These are phyloP conservation scores for Callaeas wilsoni DNA, from an alignment of 2,113 vertebrate genomes.

Conservation along the genomic window DNA sequence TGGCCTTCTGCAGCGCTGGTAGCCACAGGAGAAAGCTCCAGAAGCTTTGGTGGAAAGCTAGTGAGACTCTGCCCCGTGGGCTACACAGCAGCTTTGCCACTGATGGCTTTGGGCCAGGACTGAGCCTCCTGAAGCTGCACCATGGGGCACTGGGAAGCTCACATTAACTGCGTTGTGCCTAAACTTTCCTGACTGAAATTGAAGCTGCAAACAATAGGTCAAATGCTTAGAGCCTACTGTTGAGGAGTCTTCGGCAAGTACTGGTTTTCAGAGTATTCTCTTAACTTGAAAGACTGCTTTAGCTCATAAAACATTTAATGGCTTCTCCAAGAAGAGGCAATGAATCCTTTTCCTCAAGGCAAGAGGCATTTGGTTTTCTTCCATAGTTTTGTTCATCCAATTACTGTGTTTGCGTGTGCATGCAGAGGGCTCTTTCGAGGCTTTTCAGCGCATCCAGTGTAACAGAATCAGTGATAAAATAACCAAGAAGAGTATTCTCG, in stretches of 20 bases:
- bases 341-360: not conserved
- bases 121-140: fast-evolving
- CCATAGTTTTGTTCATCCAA: not conserved
- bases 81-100: not conserved
- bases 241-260: not conserved
- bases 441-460: not conserved
- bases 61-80: fast-evolving
- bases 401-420: not conserved
- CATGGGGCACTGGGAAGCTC: not conserved
- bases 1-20: not conserved
- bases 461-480: not conserved
- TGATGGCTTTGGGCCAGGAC: not conserved
- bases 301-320: not conserved
- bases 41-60: not conserved
- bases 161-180: fast-evolving
- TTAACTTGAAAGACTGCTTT: not conserved
- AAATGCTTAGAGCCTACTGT: not conserved
- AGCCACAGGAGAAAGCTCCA: not conserved
- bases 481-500: not conserved
- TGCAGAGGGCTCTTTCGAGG: not conserved
- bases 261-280: not conserved
- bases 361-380: not conserved
- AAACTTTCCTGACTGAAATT: not conserved
- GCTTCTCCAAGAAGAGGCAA: not conserved
- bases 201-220: not conserved